phyloP scores from a whole-genome alignment of 2,888 invertebrate species.

The Nomada flava region DNA sequence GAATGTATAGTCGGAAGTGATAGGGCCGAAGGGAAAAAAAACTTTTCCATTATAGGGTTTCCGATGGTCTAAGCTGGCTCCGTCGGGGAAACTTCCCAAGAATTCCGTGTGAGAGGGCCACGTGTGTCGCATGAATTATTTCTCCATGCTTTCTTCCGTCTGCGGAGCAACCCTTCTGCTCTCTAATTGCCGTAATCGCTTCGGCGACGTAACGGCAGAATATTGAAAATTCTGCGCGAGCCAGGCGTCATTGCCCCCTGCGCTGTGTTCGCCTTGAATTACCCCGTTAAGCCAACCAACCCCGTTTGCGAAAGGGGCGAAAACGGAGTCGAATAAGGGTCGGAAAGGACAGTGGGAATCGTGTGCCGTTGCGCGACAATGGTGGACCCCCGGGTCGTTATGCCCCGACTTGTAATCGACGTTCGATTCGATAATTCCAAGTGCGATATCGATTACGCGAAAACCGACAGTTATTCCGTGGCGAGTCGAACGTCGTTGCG shows the following conservation, averaged over 20 bases:
- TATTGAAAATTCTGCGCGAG: slow-evolving; percentile 64
- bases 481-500: slow-evolving; percentile 6
- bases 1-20: background rate
- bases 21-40: slow-evolving; percentile 4
- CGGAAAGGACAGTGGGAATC: background rate
- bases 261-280: slow-evolving; percentile 36
- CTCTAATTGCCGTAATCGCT: slow-evolving; percentile 62
- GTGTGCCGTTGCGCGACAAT: slow-evolving; percentile 34
- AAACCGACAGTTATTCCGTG: slow-evolving; percentile 24
- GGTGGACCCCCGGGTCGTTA: slow-evolving; percentile 53
- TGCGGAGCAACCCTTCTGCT: slow-evolving; percentile 37
- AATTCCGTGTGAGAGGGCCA: slow-evolving; percentile 51
- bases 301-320: slow-evolving; percentile 33
- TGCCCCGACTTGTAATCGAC: slow-evolving; percentile 53
- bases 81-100: slow-evolving; percentile 40
- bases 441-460: slow-evolving; percentile 65
- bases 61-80: slow-evolving; percentile 9
- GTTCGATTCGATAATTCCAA: slow-evolving; percentile 52
- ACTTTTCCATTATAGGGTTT: slow-evolving; percentile 10
- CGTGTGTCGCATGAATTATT: slow-evolving; percentile 58
- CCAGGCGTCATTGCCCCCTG: slow-evolving; percentile 47
- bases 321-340: slow-evolving; percentile 12
- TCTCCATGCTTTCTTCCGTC: slow-evolving; percentile 31
- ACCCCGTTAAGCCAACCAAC: slow-evolving; percentile 25
- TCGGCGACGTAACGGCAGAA: slow-evolving; percentile 43